These are phyloP conservation scores for Ceriagrion tenellum DNA, from an alignment of 2,888 invertebrate genomes.

Conservation along the genomic window DNA sequence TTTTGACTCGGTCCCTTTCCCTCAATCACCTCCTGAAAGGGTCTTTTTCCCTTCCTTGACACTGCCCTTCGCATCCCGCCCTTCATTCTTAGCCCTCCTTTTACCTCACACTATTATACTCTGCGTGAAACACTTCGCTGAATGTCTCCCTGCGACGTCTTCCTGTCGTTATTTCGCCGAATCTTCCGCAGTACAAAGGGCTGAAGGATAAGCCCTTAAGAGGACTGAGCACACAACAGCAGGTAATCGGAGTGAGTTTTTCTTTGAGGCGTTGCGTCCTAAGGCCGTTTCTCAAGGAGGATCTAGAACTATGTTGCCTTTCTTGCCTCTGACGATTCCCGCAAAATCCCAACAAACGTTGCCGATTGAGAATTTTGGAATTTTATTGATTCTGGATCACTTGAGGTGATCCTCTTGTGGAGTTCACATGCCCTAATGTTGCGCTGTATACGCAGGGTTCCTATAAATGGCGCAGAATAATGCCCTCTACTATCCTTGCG, in stretches of 20 bases:
- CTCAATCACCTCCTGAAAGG: constrained; percentile 28
- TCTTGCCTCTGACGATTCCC: no score
- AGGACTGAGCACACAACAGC: not conserved
- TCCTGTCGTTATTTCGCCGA: not conserved
- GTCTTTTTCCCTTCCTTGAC: not conserved
- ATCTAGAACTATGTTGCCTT: no score
- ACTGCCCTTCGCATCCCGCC: not conserved
- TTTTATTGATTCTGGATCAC: no score
- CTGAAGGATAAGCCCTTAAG: not conserved
- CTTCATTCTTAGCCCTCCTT: not conserved
- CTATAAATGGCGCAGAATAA: no score
- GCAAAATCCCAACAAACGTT: no score
- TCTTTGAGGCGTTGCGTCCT: not conserved
- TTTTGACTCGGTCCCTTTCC: not conserved
- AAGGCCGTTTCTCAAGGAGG: no score
- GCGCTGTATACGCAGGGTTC: no score
- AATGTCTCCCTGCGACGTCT: not conserved
- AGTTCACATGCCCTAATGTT: no score
- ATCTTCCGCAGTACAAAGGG: not conserved
- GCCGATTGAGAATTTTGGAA: no score
- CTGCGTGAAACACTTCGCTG: not conserved
- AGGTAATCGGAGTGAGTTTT: not conserved
- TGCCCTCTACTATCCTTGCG: no score
- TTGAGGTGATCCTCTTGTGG: no score
- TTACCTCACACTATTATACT: not conserved